Percentiles rank a stretch among this genome's conserved stretches.
Evolutionary conservation across 2,888 invertebrate species (phyloP).

Genomic region (Hydrotaea cyrtoneurina): DNA sequence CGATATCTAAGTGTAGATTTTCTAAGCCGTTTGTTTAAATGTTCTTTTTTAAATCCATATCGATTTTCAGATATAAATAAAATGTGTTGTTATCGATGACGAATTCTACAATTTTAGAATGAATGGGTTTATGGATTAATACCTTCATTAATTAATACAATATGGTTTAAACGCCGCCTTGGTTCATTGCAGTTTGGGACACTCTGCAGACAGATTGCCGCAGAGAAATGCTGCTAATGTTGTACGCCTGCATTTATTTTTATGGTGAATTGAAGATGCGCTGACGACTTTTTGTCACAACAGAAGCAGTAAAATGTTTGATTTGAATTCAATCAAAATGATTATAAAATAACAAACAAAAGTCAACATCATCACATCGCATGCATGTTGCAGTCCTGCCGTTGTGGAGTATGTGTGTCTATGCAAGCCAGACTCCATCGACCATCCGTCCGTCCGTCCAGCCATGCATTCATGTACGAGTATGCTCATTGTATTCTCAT

Average conservation of each 20-base stretch:
- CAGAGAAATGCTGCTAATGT: conserved; percentile 39
- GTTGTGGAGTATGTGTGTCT: neutral
- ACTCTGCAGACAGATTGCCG: conserved; percentile 40
- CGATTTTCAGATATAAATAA: no score
- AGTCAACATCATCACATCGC: neutral
- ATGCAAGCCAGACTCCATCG: neutral
- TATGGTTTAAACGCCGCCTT: no score
- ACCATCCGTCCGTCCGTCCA: neutral
- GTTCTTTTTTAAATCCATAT: no score
- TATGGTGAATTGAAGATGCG: conserved; percentile 60
- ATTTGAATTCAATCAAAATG: conserved; percentile 80
- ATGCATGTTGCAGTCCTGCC: neutral
- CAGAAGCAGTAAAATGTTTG: conserved; percentile 71
- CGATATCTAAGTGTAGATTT: no score
- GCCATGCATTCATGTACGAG: neutral
- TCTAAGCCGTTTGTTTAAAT: no score
- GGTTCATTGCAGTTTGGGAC: no score
- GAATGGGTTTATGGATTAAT: no score
- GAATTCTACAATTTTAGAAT: no score
- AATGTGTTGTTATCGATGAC: no score
- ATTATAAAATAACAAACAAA: conserved; percentile 67
- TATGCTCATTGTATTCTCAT: conserved; percentile 46
- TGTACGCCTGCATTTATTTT: conserved; percentile 56
- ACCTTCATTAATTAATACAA: no score
- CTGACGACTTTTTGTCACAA: conserved; percentile 53